These are phyloP conservation scores for Ctenomys sociabilis DNA, from an alignment of 2,113 vertebrate genomes.

Conservation along the genomic window DNA sequence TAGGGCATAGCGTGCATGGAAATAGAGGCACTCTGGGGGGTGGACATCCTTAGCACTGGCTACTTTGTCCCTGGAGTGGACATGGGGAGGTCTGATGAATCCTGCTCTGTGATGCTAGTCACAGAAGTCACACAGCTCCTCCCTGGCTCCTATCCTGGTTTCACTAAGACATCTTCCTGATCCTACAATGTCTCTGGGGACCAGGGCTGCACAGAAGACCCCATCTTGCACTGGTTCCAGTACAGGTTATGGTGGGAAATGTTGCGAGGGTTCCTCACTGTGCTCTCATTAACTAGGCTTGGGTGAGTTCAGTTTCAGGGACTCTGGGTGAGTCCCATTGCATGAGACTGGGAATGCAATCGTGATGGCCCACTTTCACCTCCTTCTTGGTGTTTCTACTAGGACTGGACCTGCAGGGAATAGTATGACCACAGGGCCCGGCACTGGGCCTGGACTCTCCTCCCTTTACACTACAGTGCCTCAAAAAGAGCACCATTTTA, in stretches of 20 bases:
- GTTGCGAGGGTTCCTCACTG: fast-evolving
- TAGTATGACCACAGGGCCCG: neutral
- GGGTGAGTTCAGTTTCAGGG: neutral
- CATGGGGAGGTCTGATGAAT: neutral
- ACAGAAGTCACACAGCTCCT: neutral
- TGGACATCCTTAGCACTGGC: neutral
- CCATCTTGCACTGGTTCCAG: fast-evolving
- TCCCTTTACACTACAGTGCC: neutral
- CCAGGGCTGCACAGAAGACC: neutral
- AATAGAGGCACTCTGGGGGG: neutral
- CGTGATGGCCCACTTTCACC: neutral
- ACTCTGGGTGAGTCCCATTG: neutral
- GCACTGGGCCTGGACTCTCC: neutral
- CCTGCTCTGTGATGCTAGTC: neutral
- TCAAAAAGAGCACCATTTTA: neutral
- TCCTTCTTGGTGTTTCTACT: neutral
- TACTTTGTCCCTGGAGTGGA: neutral
- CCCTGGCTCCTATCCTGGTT: neutral
- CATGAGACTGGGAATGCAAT: neutral
- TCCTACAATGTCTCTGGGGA: neutral
- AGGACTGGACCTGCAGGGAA: neutral
- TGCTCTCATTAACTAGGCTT: neutral
- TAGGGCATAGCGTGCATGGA: neutral
- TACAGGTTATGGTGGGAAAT: neutral
- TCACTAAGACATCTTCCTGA: neutral